phyloP scores from a whole-genome alignment of 64 coral and sea anemone species.

The Montipora efflorescens region DNA sequence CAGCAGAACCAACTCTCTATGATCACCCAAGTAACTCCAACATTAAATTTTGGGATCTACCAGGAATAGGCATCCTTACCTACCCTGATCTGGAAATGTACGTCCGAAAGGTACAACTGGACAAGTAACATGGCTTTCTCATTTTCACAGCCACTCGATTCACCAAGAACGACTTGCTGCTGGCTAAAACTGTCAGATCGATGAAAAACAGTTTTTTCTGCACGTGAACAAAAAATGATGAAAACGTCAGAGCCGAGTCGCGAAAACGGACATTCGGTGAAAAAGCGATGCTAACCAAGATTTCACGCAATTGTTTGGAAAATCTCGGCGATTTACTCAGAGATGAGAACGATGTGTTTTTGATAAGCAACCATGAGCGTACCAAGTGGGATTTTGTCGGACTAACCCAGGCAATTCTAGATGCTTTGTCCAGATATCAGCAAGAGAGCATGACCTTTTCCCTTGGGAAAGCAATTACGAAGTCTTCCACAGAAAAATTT shows the following conservation, averaged over 20 bases:
- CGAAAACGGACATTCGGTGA: constrained; percentile 43
- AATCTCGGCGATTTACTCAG: background rate
- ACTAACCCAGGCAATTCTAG: constrained; percentile 16
- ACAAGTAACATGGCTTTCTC: constrained; percentile 15
- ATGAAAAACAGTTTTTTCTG: constrained; percentile 36
- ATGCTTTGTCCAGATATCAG: background rate
- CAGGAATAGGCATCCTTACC: constrained; percentile 4
- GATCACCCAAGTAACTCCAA: constrained; percentile 25
- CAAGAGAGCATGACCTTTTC: background rate
- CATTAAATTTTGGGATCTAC: constrained; percentile 45
- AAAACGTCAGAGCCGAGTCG: background rate
- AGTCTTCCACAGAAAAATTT: background rate
- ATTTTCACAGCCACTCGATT: background rate
- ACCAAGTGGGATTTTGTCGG: constrained; percentile 29
- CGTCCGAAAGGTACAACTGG: background rate
- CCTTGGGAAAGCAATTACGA: background rate
- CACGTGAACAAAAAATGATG: constrained; percentile 54
- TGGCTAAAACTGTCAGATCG: background rate
- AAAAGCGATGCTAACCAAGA: background rate
- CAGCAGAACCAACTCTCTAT: background rate
- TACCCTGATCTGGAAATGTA: background rate
- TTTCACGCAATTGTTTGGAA: constrained; percentile 9
- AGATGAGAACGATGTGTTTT: background rate
- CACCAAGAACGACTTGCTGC: background rate
- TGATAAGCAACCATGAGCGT: constrained; percentile 57